phyloP scores from a whole-genome alignment of 2,797 vertebrate species.

The Pantherophis alleghaniensis region DNA sequence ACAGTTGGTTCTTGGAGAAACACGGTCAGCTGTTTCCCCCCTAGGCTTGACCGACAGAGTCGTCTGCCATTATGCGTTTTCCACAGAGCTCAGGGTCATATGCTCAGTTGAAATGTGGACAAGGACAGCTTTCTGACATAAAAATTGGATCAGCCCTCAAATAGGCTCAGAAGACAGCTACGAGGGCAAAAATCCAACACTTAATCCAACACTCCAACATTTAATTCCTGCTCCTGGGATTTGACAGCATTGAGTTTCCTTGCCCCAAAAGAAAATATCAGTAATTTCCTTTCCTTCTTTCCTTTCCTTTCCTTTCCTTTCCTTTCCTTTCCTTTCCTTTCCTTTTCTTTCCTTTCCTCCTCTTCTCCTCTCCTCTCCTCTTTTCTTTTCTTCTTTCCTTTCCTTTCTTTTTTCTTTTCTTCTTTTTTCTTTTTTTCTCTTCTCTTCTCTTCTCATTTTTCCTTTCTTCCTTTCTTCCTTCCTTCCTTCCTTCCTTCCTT shows the following conservation, averaged over 20 bases:
- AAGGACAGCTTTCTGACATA: neutral
- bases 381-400: no score
- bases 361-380: no score
- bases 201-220: no score
- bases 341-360: no score
- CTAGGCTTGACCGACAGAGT: neutral
- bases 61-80: neutral
- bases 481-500: no score
- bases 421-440: no score
- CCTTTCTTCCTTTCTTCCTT: no score
- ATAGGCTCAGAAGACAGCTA: neutral
- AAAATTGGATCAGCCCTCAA: neutral
- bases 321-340: fast-evolving
- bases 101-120: neutral
- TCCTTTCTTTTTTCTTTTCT: no score
- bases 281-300: neutral
- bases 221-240: neutral
- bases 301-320: no score
- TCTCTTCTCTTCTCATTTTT: no score
- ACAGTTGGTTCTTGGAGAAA: neutral
- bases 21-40: neutral
- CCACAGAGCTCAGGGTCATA: neutral
- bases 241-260: neutral
- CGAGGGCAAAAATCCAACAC: no score
- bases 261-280: neutral